phyloP scores from a whole-genome alignment of 2,113 vertebrate genomes.

The Grammomys surdaster region DNA sequence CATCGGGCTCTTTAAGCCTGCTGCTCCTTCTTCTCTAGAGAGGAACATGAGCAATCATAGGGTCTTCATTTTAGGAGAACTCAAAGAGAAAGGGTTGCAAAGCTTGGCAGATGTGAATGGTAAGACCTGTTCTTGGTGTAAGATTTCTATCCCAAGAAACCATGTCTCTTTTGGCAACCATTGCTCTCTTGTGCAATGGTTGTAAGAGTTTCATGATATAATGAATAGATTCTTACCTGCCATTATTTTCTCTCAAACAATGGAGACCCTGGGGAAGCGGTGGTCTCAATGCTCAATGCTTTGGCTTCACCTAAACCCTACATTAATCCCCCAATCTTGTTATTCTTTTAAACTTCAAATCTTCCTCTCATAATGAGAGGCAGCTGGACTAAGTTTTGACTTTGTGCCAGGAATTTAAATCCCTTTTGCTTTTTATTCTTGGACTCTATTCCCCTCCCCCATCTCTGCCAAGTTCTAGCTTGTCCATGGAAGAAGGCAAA shows the following conservation, averaged over 20 bases:
- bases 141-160: neutral
- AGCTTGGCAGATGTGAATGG: neutral
- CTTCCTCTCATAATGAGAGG: neutral
- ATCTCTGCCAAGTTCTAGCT: neutral
- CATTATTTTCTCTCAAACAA: neutral
- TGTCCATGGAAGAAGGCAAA: neutral
- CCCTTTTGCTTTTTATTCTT: neutral
- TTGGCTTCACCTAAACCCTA: neutral
- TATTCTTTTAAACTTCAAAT: neutral
- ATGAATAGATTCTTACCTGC: too few relatives aligned
- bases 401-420: neutral
- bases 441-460: rapidly evolving
- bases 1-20: neutral
- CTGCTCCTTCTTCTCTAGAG: neutral
- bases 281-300: neutral
- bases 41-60: neutral
- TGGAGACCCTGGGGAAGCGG: neutral
- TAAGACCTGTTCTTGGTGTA: neutral
- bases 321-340: neutral
- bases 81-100: neutral
- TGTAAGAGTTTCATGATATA: neutral
- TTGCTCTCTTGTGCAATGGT: neutral
- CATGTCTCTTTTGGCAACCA: neutral
- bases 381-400: neutral
- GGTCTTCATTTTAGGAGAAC: neutral